A percentile compares a stretch with the other conserved stretches of the same genome.
These are phyloP conservation scores for Otus sunia DNA, from an alignment of 2,113 vertebrate genomes.

Conservation along the genomic window DNA sequence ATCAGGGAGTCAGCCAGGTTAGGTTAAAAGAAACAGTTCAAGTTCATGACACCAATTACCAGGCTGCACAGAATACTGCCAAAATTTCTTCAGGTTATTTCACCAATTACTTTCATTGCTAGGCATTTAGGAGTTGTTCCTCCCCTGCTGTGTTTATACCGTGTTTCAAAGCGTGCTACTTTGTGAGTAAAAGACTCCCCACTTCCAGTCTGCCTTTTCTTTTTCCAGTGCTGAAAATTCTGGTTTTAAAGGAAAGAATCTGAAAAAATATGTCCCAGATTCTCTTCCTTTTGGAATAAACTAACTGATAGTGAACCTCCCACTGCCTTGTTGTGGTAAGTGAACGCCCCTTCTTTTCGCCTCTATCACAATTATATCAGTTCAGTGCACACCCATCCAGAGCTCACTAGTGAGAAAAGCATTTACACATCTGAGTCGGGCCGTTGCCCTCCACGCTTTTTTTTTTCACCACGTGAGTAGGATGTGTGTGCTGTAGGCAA, in stretches of 20 bases:
- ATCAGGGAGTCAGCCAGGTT: neutral
- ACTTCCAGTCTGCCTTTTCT: neutral
- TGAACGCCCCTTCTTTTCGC: neutral
- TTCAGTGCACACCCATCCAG: neutral
- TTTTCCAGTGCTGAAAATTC: neutral
- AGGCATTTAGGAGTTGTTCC: neutral
- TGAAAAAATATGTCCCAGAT: conserved; percentile 8
- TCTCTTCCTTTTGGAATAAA: conserved; percentile 45
- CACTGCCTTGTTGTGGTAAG: neutral
- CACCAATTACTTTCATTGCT: conserved; percentile 42
- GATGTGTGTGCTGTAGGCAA: neutral
- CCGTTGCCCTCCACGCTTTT: neutral
- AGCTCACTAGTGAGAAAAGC: neutral
- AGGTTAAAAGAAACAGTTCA: neutral
- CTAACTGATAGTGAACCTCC: neutral
- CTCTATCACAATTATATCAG: neutral
- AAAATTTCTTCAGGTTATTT: conserved; percentile 32
- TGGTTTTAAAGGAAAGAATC: conserved; percentile 43
- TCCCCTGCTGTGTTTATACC: conserved; percentile 35
- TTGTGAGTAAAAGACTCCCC: conserved; percentile 27
- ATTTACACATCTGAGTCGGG: neutral
- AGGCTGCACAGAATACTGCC: neutral
- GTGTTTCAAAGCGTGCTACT: conserved; percentile 48
- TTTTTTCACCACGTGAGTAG: neutral
- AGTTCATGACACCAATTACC: conserved; percentile 8